Evolutionary conservation across 2,888 invertebrate genomes (phyloP).

Genomic region (Parapristionchus giblindavisi): DNA sequence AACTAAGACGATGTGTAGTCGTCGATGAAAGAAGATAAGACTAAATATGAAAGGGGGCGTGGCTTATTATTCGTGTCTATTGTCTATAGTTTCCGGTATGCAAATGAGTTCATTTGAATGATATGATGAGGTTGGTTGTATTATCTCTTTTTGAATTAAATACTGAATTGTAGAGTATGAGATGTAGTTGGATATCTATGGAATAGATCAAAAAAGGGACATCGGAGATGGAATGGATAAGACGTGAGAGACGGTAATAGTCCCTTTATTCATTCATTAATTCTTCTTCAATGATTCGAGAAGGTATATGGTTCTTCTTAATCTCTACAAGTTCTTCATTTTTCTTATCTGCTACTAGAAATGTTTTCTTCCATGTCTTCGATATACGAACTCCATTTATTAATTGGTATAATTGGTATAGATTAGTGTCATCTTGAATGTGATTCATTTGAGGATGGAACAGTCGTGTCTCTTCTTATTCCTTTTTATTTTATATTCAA

Average conservation of each 20-base stretch:
- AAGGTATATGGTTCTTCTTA: conserved; percentile 34
- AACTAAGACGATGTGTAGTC: neutral
- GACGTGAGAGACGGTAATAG: neutral
- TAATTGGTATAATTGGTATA: conserved; percentile 32
- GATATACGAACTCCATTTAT: conserved; percentile 33
- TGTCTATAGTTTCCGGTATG: neutral
- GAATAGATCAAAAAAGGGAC: neutral
- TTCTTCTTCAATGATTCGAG: neutral
- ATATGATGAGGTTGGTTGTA: too few relatives aligned
- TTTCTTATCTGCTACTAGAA: conserved; percentile 25
- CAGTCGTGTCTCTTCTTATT: conserved; percentile 28
- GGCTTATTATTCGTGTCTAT: neutral
- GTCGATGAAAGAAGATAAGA: neutral
- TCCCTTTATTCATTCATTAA: neutral
- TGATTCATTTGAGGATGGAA: conserved; percentile 32
- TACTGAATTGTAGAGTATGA: neutral
- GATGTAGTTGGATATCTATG: conserved; percentile 2
- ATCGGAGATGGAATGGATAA: conserved; percentile 23
- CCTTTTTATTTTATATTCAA: conserved; percentile 4
- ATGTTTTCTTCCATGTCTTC: conserved; percentile 35
- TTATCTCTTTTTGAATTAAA: neutral
- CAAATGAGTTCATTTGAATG: too few relatives aligned
- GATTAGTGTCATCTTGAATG: too few relatives aligned
- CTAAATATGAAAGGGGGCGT: conserved; percentile 14
- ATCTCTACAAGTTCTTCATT: conserved; percentile 17